phyloP scores from a whole-genome alignment of 1,140 invertebrate species.

The Bombus superbus region DNA sequence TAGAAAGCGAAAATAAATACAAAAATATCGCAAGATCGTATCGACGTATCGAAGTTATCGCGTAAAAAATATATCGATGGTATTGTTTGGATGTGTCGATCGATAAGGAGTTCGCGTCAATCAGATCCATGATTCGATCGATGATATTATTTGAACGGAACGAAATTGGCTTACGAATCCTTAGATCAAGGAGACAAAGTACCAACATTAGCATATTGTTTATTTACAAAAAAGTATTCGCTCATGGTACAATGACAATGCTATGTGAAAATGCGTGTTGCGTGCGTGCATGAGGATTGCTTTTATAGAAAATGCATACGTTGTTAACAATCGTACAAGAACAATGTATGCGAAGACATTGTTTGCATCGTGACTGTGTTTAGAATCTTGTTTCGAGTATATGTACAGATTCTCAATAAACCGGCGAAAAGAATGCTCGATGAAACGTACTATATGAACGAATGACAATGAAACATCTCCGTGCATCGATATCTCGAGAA shows the following conservation, averaged over 20 bases:
- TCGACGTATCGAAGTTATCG: background rate
- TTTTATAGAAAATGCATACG: conserved; percentile 60
- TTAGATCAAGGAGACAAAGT: conserved; percentile 40
- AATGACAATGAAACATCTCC: conserved; percentile 19
- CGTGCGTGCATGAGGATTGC: conserved; percentile 55
- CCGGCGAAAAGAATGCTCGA: background rate
- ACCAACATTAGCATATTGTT: conserved; percentile 55
- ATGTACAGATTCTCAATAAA: conserved; percentile 10
- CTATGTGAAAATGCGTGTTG: conserved; percentile 60
- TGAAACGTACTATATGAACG: conserved; percentile 16
- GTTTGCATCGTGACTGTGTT: conserved; percentile 11
- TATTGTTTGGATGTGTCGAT: background rate
- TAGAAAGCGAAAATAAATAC: background rate
- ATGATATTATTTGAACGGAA: background rate
- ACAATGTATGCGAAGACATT: conserved; percentile 25
- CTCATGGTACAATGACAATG: conserved; percentile 62
- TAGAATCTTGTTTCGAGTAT: background rate
- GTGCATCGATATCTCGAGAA: conserved; percentile 44
- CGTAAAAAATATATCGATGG: background rate
- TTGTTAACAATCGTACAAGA: conserved; percentile 36
- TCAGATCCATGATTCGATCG: background rate
- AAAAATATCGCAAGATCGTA: background rate
- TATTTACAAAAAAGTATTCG: conserved; percentile 67
- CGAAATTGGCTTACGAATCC: background rate
- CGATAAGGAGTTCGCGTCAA: background rate